Conservation (phyloP, 2,888 invertebrate species). For the Thyatira batis region DNA sequence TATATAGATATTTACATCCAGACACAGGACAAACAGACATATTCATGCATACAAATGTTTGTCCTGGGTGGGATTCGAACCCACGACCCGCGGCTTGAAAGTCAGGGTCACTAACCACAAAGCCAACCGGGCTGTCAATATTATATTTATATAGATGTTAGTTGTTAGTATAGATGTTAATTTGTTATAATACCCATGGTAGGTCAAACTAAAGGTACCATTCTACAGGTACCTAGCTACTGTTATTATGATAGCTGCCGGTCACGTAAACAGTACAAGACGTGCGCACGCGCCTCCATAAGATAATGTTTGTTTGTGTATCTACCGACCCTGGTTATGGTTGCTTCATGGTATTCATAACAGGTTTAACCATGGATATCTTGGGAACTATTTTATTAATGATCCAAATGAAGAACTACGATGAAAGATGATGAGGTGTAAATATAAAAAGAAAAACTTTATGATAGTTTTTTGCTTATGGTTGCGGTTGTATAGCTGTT, state of each 20-base stretch:
- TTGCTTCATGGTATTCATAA: constrained; percentile 11
- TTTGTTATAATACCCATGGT: not conserved
- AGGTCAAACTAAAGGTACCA: not conserved
- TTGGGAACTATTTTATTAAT: constrained; percentile 11
- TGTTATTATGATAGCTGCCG: constrained; percentile 67
- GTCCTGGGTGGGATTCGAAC: too few species aligned
- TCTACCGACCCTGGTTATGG: constrained; percentile 36
- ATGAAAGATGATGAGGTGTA: not conserved
- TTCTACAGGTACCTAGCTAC: constrained; percentile 28
- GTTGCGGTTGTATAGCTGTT: too few species aligned
- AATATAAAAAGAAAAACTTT: not conserved
- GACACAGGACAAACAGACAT: too few species aligned
- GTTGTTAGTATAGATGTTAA: too few species aligned
- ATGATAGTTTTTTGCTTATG: too few species aligned
- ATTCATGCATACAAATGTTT: too few species aligned
- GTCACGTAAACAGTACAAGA: constrained; percentile 61
- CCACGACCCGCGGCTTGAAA: too few species aligned
- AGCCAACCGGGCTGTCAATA: too few species aligned
- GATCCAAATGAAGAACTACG: constrained; percentile 6
- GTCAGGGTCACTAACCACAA: too few species aligned
- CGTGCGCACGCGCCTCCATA: constrained; percentile 53
- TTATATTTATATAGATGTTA: too few species aligned
- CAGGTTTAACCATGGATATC: constrained; percentile 22
- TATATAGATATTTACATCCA: too few species aligned
- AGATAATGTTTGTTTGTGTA: constrained; percentile 59